Evolutionary conservation across 2,888 invertebrate genomes (phyloP), one percentile per base, ranked within the genome.

Genomic region (Nephrotoma flavescens): DNA sequence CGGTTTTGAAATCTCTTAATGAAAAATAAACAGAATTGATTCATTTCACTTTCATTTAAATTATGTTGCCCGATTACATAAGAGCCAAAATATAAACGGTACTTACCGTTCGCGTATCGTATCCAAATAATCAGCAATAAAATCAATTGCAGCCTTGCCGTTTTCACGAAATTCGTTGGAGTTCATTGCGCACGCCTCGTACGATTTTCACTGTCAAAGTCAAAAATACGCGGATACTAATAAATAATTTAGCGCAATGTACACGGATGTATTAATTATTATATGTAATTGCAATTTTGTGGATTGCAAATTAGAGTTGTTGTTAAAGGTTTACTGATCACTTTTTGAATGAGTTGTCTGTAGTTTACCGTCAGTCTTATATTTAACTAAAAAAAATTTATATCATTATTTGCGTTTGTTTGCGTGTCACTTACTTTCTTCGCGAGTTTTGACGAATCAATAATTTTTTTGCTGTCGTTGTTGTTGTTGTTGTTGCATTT

Each of bases 111-210:
- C 95, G 89, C 97, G 94, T 88, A 98, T 95, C 89, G 94, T 96
- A 88, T 97, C 96, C 88, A 95, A 92, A 91, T 99, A 98, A 91
- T 98, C 95, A n/a, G 96, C 97, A 44, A 99, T 94, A 90, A 96
- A 96, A 91, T 98, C 98, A 88, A 98, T 94, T 87, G 97, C 95
- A 42, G 97, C 96, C 90, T 95, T 96, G 45, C 96, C 98, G 90
- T 96, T 96, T 89, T 96, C 95, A 88, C 95, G 93, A 92, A 97
- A 97, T 90, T 96, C 94, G 89, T 95, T 92, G 42, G 94, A 93
- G 91, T 97, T 95, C 96, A 97, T 97, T 89, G 90, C 91, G 88
- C 88, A 88, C 88, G 88, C 87, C 31, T 87, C 89, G 88, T 41
- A 2, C 84, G 42, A 83, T 83, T n/a, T 85, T 85, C 42, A 41